phyloP scores from a whole-genome alignment of 2,888 invertebrate species.

The Pteria penguin region DNA sequence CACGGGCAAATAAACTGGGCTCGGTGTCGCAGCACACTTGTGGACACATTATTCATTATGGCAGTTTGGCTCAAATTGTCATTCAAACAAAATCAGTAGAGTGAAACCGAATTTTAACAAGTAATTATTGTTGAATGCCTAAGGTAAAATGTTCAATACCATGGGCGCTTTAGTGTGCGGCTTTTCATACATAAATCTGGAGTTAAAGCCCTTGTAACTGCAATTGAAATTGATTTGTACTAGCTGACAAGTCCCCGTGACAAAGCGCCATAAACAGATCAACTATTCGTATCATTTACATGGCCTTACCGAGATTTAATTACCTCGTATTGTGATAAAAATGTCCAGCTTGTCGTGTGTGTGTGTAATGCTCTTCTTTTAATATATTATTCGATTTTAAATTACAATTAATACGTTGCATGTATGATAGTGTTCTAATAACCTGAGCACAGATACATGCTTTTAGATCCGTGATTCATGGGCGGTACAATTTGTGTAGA shows the following conservation, averaged over 20 bases:
- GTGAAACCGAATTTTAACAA: neutral
- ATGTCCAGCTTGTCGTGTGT: no score
- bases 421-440: no score
- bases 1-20: no score
- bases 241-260: neutral
- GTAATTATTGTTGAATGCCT: neutral
- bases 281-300: neutral
- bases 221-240: neutral
- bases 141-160: neutral
- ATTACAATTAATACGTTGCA: no score
- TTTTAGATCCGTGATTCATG: no score
- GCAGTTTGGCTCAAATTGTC: neutral
- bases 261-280: neutral
- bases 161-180: neutral
- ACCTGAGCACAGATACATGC: no score
- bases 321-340: no score
- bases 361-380: no score
- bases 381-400: no score
- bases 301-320: neutral
- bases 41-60: neutral
- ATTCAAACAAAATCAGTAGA: neutral
- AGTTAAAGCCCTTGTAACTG: neutral
- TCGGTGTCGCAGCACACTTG: no score
- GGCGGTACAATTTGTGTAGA: no score
- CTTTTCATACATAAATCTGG: neutral